Evolutionary conservation across 2,113 vertebrate genomes (phyloP), one percentile per base, ranked within the genome.

Genomic region (Dissostichus mawsoni): DNA sequence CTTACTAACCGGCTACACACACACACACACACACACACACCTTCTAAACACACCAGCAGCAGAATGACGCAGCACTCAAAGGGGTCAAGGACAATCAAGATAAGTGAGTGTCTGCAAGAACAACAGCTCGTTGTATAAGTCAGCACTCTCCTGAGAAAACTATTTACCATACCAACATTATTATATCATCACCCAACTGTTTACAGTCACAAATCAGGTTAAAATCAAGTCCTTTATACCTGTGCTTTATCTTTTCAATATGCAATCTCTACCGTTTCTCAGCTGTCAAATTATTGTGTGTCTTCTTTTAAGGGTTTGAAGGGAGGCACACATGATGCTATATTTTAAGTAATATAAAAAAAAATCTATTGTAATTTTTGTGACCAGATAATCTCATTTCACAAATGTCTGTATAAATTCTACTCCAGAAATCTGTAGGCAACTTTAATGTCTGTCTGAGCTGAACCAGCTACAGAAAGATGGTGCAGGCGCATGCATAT

Each of bases 1-100:
- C 20, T 48, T 3, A 13, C 8, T 41, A 52, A 17, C 6, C 55
- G 59, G 12, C 9, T 2, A 50, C 41, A 52, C 33, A 25, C 64
- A 20, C 50, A 70, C 25, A 25, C n/a, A n/a, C n/a, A n/a, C 16
- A 71, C 23, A 51, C 23, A 44, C 8, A 23, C n/a, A 20, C 48
- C 14, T 47, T 48, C 20, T n/a, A 18, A 20, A 36, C 36, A 36
- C 36, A 36, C 53, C 68, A 85, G 61, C 44, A 62, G 72, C 52
- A 72, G 47, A 67, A 14, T 12, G 44, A 74, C 41, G 63, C 56
- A 56, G 14, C 36, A 41, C 7, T 8, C 6, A 8, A 8, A 47
- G 44, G 51, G 29, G 63, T 52, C 45, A 23, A 73, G 11, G 56
- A 68, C 25, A n/a, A 59, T 53, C 45, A 9, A 48, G 33, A 67